Base-by-base conservation (phyloP, 2,888 invertebrate species). In the Drosophila paucipuncta region DNA sequence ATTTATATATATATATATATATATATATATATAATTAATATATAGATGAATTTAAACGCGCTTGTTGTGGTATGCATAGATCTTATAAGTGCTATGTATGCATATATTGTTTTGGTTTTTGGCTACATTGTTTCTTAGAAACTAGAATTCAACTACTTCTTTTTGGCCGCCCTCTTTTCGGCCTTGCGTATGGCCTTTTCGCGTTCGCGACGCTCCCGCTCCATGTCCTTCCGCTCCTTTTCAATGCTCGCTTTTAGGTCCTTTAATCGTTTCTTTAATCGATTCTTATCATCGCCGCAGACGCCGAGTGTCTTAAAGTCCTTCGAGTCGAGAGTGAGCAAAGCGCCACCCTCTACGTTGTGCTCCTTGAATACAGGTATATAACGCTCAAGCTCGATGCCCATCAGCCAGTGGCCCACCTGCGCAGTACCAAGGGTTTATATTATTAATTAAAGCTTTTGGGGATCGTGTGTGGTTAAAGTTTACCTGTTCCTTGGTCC, bases 381-480 rank as follows among this genome's bases (percentile, higher is more conserved):
- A 94, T 97, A 97, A 68, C 97, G 96, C 92, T 98, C 98, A 91
- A 99, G 94, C 47, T 98, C 97, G 80, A 97, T 95, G 30, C 95
- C 95, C 83, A 95, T 94, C 78, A 99, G 94, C 98, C 98, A 99
- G 93, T 98, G 97, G 94, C 97, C 97, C 62, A 99, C 98, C 97
- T 98, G 92, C 10, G 57, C 25, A 4, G 11, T 18, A 11, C 13
- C 28, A 22, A 41, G 9, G 7, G 33, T 58, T 16, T 4, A n/a
- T 9, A 28, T 18, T 55, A 49, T 47, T 22, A 31, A 28, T 9
- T 28, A 39, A 22, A 13, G 11, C 28, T 41, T n/a, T 35, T 41
- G 10, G 30, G 4, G n/a, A 25, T 52, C 3, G 30, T n/a, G 2
- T 18, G 37, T 41, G 33, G 33, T 50, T 33, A 16, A 31, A 16